A percentile compares a stretch with the other conserved stretches of the same genome.
phyloP scores from a whole-genome alignment of 1,140 invertebrate genomes.

The Aporrectodea caliginosa region DNA sequence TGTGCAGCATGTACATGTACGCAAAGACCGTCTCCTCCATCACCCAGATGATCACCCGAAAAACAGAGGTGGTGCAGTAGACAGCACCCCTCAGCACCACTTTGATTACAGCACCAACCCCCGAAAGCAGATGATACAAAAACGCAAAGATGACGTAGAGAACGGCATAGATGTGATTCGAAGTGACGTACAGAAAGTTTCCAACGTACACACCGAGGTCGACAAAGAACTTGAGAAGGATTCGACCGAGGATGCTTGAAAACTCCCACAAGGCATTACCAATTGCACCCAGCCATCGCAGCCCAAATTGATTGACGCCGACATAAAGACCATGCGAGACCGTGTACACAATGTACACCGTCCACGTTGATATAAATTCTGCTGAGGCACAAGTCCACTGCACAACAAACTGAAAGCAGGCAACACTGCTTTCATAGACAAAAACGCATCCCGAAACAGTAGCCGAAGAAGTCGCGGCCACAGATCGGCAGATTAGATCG shows the following conservation, averaged over 20 bases:
- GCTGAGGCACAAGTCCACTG: neutral
- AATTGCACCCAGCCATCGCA: constrained; percentile 1
- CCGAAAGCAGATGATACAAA: constrained; percentile 13
- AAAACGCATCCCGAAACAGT: neutral
- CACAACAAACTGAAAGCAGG: neutral
- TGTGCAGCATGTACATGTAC: constrained; percentile 27
- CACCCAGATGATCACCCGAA: constrained; percentile 17
- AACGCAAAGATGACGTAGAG: constrained; percentile 23
- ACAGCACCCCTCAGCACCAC: neutral
- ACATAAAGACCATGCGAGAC: neutral
- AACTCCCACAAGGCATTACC: neutral
- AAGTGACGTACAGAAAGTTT: constrained; percentile 11
- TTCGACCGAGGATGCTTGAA: constrained; percentile 9
- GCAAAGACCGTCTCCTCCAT: constrained; percentile 28
- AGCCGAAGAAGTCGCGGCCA: neutral
- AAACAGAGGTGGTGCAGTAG: constrained; percentile 7
- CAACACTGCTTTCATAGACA: constrained; percentile 2
- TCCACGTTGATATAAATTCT: constrained; percentile 18
- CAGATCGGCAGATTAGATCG: neutral
- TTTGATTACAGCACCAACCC: constrained; percentile 5
- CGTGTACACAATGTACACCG: constrained; percentile 3
- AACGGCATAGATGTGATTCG: constrained; percentile 21
- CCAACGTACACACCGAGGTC: constrained; percentile 13
- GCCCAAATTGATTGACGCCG: constrained; percentile 12
- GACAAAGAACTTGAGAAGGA: constrained; percentile 15